Base-by-base conservation (phyloP, 2,888 invertebrate species). In the Yponomeuta cagnagella region DNA sequence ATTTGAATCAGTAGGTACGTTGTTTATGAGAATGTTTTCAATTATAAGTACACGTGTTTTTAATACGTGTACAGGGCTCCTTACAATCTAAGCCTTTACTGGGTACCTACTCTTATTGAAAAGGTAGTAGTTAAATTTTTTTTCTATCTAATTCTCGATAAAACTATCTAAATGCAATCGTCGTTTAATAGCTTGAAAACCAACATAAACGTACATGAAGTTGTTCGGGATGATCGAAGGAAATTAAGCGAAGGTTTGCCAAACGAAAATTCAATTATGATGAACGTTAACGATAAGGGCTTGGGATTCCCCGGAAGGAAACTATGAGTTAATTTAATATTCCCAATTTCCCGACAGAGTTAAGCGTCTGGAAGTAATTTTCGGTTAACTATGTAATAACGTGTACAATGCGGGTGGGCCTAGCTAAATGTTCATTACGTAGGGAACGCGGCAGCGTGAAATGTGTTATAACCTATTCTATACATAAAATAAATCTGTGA, bases 231-330 rank as follows among this genome's bases (percentile, higher is more conserved):
- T 3, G 52, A 58, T 58, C 15, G 52, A 15, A 58, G 52, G 52
- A 58, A 58, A 58, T 58, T 58, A 15, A 58, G 15, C 52, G 52
- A 15, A 15, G 52, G 15, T 58, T 58, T 58, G 15, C 52, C 1
- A 12, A 58, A 58, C 52, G 52, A 58, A 58, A 58, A 58, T 58
- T 58, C 52, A 58, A 58, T 58, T 58, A 58, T 58, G 52, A 58
- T 15, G 15, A 58, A 58, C 52, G 52, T 43, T 43, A 43, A 43
- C 52, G 52, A 58, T 58, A 58, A 58, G 52, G 52, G 52, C 4
- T 58, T 5, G 52, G 15, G 52, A 58, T 58, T 58, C 52, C 52
- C 52, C 52, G 52, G 52, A 58, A 58, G 52, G 52, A 15, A 58
- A 58, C 52, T 58, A 58, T 58, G 15, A 58, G 52, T 58, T 58